A percentile compares a stretch with the other conserved stretches of the same genome.
phyloP scores from a whole-genome alignment of 2,797 vertebrate species.

The Otus scops region DNA sequence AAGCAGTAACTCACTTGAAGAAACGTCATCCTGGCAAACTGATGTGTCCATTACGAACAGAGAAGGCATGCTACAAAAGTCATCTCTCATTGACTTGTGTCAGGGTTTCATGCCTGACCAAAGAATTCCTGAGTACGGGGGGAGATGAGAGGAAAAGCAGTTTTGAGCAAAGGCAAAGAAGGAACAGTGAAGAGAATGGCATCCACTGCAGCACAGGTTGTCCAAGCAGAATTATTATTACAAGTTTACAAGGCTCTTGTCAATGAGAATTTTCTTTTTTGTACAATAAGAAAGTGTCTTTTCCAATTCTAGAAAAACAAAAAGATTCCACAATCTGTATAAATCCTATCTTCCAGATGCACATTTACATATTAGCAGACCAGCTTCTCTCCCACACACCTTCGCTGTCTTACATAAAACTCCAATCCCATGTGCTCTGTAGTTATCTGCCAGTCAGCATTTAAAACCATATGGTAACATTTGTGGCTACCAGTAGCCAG shows the following conservation, averaged over 20 bases:
- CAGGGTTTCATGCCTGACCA: not conserved
- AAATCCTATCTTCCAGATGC: conserved; percentile 38
- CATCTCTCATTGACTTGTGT: not conserved
- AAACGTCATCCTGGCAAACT: not conserved
- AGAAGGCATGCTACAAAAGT: not conserved
- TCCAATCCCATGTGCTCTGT: not conserved
- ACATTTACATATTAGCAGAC: conserved; percentile 25
- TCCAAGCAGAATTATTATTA: not conserved
- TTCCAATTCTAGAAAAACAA: not conserved
- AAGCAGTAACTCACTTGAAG: not conserved
- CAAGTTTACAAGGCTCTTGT: not conserved
- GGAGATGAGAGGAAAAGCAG: not conserved
- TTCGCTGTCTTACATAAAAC: not conserved
- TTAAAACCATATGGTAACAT: conserved; percentile 24
- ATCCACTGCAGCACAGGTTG: not conserved
- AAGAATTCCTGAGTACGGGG: not conserved
- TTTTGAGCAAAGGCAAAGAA: not conserved
- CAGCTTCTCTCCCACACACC: conserved; percentile 28
- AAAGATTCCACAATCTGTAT: not conserved
- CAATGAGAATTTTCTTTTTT: not conserved
- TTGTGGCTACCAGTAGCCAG: conserved; percentile 53
- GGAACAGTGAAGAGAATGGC: not conserved
- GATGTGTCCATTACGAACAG: not conserved
- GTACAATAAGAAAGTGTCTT: not conserved
- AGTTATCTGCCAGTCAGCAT: conserved; percentile 15